A percentile compares a stretch with the other conserved stretches of the same genome.
phyloP scores from a whole-genome alignment of 2,113 vertebrate species.

The Coregonus clupeaformis region DNA sequence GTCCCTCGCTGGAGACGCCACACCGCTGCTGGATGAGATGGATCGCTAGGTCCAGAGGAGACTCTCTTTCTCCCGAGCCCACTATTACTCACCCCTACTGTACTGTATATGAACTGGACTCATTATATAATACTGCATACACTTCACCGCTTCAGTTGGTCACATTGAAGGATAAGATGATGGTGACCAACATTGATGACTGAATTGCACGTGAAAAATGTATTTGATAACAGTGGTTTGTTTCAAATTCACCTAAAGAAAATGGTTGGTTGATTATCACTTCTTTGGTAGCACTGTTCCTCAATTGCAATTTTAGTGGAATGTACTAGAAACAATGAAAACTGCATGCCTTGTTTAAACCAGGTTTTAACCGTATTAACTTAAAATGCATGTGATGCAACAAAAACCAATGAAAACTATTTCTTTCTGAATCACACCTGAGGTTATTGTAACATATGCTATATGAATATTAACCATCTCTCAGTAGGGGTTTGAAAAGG shows the following conservation, averaged over 20 bases:
- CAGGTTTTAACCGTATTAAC: not conserved
- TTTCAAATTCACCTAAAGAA: not conserved
- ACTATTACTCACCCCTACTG: not conserved
- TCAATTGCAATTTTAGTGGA: constrained; percentile 1
- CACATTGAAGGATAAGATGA: not conserved
- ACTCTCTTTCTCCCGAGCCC: not conserved
- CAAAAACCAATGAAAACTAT: not conserved
- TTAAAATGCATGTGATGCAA: constrained; percentile 11
- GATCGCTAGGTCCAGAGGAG: constrained; percentile 78
- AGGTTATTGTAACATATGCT: no score
- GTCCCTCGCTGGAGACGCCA: constrained; percentile 88
- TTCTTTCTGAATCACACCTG: not conserved
- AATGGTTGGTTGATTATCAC: not conserved
- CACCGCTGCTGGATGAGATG: constrained; percentile 88
- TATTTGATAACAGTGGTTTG: not conserved
- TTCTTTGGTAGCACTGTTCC: not conserved
- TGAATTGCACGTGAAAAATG: no score
- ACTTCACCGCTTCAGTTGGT: not conserved
- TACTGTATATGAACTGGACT: not conserved
- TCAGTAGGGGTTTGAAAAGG: not conserved
- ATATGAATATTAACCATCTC: no score
- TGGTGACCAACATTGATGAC: not conserved
- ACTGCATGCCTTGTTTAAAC: constrained; percentile 12
- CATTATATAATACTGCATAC: not conserved
- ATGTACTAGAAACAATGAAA: constrained; percentile 1